These are phyloP conservation scores for Eunapius fragilis DNA, from an alignment of 37 sponge, comb jelly and placozoan species.

Conservation along the genomic window DNA sequence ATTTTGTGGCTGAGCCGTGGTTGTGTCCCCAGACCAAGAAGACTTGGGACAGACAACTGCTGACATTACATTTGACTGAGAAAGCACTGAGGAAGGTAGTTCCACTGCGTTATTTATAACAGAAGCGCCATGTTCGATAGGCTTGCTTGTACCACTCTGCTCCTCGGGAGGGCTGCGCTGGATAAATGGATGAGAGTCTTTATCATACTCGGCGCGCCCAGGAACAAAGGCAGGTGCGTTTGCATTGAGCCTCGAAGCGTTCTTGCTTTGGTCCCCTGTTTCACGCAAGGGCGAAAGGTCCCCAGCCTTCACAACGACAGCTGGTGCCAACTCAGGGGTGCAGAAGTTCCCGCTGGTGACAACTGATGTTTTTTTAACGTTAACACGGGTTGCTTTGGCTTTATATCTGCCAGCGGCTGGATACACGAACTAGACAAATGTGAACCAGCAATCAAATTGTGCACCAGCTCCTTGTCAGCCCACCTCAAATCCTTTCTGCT, in stretches of 20 bases:
- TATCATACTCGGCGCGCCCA: not conserved
- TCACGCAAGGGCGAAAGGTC: not conserved
- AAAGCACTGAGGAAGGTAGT: not conserved
- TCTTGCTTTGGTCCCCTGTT: not conserved
- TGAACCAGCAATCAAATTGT: not conserved
- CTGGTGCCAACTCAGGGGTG: not conserved
- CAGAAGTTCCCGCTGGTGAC: not conserved
- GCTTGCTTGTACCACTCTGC: not conserved
- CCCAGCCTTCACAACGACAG: not conserved
- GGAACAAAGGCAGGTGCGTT: conserved; percentile 57
- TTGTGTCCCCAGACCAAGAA: not conserved
- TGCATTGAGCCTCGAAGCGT: conserved; percentile 15
- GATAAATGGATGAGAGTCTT: not conserved
- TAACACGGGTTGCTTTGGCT: not conserved
- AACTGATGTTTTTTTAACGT: not conserved
- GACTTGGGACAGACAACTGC: not conserved
- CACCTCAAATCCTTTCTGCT: not conserved
- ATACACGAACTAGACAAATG: not conserved
- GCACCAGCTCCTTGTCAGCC: not conserved
- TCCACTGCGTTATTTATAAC: not conserved
- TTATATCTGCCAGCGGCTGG: not conserved
- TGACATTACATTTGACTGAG: not conserved
- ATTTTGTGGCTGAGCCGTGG: not conserved
- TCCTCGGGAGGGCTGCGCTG: not conserved
- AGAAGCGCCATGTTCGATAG: not conserved